Percentiles rank a stretch among this genome's conserved stretches.
Conservation (phyloP, 2,113 vertebrate species). For the Peromyscus californicus region DNA sequence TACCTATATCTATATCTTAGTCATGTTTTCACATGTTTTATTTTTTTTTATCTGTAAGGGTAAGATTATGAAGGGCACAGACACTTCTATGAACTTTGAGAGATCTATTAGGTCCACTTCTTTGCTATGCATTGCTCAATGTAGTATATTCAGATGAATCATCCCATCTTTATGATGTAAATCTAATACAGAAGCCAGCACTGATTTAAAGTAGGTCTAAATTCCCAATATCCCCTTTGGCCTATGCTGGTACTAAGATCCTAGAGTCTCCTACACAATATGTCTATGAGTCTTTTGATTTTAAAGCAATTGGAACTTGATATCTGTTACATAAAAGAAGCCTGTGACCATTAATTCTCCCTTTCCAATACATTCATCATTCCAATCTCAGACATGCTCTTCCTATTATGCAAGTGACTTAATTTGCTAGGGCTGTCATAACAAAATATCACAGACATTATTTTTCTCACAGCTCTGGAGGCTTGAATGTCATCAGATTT, state of each 20-base stretch:
- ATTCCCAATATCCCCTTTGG: neutral
- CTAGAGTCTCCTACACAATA: neutral
- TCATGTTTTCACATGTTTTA: neutral
- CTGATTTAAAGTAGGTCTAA: neutral
- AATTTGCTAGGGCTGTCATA: neutral
- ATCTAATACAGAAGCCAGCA: neutral
- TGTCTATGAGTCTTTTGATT: neutral
- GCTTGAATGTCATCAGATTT: neutral
- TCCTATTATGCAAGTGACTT: neutral
- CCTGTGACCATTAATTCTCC: neutral
- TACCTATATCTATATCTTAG: neutral
- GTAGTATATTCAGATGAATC: neutral
- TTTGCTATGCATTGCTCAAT: accelerated
- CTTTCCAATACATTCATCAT: neutral
- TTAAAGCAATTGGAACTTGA: neutral
- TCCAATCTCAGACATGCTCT: neutral
- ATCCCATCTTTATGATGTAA: neutral
- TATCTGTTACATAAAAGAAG: neutral
- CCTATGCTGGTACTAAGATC: neutral
- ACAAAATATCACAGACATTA: neutral
- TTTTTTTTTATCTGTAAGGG: neutral
- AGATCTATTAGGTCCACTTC: neutral
- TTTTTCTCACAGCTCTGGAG: neutral
- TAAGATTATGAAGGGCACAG: neutral
- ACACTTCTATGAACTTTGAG: neutral